phyloP scores from a whole-genome alignment of 2,797 vertebrate genomes.

The Lepus oiostolus region DNA sequence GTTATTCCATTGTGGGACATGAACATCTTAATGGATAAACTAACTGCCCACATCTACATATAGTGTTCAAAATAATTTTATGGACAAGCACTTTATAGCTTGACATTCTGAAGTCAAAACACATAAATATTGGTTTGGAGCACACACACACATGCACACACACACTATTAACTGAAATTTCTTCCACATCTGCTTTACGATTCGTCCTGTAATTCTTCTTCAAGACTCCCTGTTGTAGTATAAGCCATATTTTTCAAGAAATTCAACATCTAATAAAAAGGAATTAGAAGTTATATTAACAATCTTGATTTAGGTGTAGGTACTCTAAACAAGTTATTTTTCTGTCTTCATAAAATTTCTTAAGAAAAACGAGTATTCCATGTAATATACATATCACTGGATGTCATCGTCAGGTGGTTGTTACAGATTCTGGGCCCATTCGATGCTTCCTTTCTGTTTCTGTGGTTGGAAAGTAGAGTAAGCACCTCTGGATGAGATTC shows the following conservation, averaged over 20 bases:
- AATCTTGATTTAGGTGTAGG: background rate
- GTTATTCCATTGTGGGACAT: no score
- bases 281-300: background rate
- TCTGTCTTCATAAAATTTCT: background rate
- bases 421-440: background rate
- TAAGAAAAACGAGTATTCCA: background rate
- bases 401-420: background rate
- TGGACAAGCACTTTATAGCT: background rate
- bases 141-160: background rate
- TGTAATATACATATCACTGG: background rate
- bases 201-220: background rate
- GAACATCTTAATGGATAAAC: no score
- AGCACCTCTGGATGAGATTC: background rate
- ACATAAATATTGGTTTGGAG: background rate
- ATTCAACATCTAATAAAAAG: background rate
- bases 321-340: constrained; percentile 4
- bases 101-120: background rate
- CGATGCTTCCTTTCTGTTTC: background rate
- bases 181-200: background rate
- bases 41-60: background rate
- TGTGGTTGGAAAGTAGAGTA: no score
- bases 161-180: no score
- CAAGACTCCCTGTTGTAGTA: background rate
- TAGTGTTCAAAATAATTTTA: background rate
- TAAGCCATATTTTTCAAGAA: background rate